phyloP scores from a whole-genome alignment of 2,888 invertebrate genomes.

The Lycocerus yunnanus region DNA sequence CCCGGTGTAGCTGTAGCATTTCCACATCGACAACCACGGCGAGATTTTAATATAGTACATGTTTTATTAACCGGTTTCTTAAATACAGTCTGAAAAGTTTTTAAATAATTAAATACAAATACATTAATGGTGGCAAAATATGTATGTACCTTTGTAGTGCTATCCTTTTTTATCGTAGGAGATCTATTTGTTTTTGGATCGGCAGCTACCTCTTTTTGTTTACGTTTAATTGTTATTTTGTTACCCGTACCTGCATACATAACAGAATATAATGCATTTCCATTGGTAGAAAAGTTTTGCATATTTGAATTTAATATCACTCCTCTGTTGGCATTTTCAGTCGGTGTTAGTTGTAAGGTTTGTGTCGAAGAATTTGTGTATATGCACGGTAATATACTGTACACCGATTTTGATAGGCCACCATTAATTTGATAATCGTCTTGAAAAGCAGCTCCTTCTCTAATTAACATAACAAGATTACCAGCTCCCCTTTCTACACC shows the following conservation, averaged over 20 bases:
- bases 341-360: slow-evolving; percentile 48
- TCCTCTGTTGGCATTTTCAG: slow-evolving; percentile 23
- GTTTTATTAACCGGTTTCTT: slow-evolving; percentile 58
- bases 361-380: slow-evolving; percentile 68
- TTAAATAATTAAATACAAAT: slow-evolving; percentile 20
- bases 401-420: slow-evolving; percentile 74
- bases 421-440: slow-evolving; percentile 76
- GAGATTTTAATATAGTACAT: slow-evolving; percentile 54
- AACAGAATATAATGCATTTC: slow-evolving; percentile 68
- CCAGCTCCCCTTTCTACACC: slow-evolving; percentile 59
- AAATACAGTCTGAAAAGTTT: slow-evolving; percentile 54
- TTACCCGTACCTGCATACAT: slow-evolving; percentile 80
- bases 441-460: slow-evolving; percentile 78
- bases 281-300: slow-evolving; percentile 38
- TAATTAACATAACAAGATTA: slow-evolving; percentile 75
- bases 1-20: slow-evolving; percentile 88
- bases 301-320: slow-evolving; percentile 24
- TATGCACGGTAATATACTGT: slow-evolving; percentile 75
- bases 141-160: slow-evolving; percentile 43
- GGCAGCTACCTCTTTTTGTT: slow-evolving; percentile 55
- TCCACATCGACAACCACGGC: slow-evolving; percentile 87
- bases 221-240: slow-evolving; percentile 82
- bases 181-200: slow-evolving; percentile 5
- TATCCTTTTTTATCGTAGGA: slow-evolving; percentile 31
- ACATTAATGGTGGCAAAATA: not conserved